Evolutionary conservation across 2,888 invertebrate species (phyloP), one percentile per base, ranked within the genome.

Genomic region (Tortrix viridana): DNA sequence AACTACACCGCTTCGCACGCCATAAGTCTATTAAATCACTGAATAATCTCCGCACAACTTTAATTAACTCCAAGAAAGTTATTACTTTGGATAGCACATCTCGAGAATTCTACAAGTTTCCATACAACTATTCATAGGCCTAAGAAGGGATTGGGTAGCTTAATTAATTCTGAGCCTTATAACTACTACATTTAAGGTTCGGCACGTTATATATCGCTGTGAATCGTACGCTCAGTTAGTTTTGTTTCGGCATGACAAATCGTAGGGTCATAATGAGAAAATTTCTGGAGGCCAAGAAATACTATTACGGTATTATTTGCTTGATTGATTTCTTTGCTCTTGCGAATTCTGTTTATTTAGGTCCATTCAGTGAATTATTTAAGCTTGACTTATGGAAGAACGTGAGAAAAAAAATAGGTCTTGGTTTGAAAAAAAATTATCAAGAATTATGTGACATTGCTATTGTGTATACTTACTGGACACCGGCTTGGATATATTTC

Each of bases 1-100:
- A 80, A 76, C 76, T 76, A 63, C 63, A 65, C 67, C 62, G 66
- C 69, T 70, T 71, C 69, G 72, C 72, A 71, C 67, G 65, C 69
- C 69, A 68, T 70, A 64, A 65, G 72, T 71, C 41, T 55, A 16
- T 53, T 63, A 58, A 63, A 63, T 58, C 63, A 63, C 43, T 23
- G 62, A 63, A 53, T 63, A 63, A 73, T 71, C 76, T 69, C 60
- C 74, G 77, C 80, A 78, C 80, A 82, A 85, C 79, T 86, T 87
- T 82, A 85, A 80, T 84, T 84, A 81, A 81, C 79, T 79, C 77
- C 70, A 71, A 72, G 79, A 75, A 80, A 81, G 73, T 83, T 82
- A 77, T 77, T 76, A 73, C 53, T 50, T 23, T 19, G 49, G 55
- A 47, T 46, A 49, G 54, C 32, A 54, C 55, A 61, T 62, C 61